phyloP scores from a whole-genome alignment of 2,113 vertebrate genomes.

The Centrocercus urophasianus region DNA sequence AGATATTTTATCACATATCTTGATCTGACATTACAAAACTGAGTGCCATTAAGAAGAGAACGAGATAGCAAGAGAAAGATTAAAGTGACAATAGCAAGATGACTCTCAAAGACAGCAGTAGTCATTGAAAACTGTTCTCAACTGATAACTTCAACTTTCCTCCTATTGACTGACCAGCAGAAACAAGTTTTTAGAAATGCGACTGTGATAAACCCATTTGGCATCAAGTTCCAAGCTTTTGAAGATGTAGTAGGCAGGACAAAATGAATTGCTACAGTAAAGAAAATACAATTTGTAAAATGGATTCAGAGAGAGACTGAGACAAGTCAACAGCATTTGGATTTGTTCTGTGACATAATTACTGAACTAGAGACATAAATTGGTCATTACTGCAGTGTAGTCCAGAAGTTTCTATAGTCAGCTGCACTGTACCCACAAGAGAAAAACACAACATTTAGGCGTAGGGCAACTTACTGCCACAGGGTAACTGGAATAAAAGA shows the following conservation, averaged over 20 bases:
- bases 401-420: neutral
- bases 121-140: neutral
- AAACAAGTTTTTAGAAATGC: neutral
- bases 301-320: neutral
- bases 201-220: neutral
- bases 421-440: neutral
- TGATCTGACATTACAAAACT: neutral
- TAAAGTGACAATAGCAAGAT: neutral
- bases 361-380: neutral
- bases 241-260: neutral
- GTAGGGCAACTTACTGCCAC: neutral
- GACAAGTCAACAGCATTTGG: neutral
- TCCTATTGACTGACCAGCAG: neutral
- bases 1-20: neutral
- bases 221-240: neutral
- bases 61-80: neutral
- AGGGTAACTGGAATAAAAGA: neutral
- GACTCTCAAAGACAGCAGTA: neutral
- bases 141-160: neutral
- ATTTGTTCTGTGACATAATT: neutral
- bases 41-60: neutral
- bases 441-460: neutral
- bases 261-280: neutral
- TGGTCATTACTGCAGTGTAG: neutral
- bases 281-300: neutral